phyloP scores from a whole-genome alignment of 2,113 vertebrate species.

The Rousettus leschenaultii region DNA sequence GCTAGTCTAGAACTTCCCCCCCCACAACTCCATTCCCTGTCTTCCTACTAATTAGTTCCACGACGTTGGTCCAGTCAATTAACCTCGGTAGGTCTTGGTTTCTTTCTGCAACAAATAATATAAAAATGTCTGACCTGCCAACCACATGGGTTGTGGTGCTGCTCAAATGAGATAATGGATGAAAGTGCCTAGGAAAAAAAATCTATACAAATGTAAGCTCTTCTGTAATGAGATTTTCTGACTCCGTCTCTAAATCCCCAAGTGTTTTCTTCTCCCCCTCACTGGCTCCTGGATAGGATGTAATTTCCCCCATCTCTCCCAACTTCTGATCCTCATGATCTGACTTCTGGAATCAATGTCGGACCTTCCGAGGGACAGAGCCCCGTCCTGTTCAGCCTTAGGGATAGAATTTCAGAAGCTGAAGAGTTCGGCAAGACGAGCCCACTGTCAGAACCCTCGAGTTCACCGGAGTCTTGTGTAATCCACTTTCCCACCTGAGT shows the following conservation, averaged over 20 bases:
- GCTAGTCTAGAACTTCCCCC: neutral
- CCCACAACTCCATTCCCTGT: neutral
- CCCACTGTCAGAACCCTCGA: neutral
- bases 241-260: neutral
- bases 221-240: neutral
- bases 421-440: neutral
- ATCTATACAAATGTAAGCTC: neutral
- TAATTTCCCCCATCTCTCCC: neutral
- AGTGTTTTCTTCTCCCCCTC: neutral
- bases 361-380: neutral
- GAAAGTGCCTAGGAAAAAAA: neutral
- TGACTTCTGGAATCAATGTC: neutral
- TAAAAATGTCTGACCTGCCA: slow-evolving; percentile 22
- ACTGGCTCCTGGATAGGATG: neutral
- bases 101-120: slow-evolving; percentile 39
- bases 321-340: neutral
- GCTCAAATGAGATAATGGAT: slow-evolving; percentile 11
- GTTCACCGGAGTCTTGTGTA: neutral
- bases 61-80: slow-evolving; percentile 30
- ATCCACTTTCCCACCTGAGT: neutral
- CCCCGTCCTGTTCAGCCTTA: neutral
- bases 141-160: neutral
- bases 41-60: neutral
- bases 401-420: neutral
- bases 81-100: neutral